Conservation (phyloP, 2,797 vertebrate genomes). For the Leptodactylus fallax region DNA sequence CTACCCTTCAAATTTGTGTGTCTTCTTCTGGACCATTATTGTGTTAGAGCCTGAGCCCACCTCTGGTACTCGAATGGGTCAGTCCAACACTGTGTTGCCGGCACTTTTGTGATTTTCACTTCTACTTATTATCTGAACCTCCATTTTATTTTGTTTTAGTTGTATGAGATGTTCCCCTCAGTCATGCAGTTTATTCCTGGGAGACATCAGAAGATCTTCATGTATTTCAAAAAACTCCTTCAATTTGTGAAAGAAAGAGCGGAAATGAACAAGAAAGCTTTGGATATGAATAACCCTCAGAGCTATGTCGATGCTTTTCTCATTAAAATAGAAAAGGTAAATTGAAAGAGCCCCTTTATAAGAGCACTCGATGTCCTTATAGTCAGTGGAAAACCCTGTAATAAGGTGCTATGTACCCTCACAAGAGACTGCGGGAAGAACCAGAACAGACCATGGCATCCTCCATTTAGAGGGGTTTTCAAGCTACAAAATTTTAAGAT, state of each 20-base stretch:
- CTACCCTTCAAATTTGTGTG: too few relatives aligned
- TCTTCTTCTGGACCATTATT: too few relatives aligned
- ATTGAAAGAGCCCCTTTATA: neutral
- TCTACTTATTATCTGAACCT: neutral
- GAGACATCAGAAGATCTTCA: slow-evolving; percentile 38
- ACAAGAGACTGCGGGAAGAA: too few relatives aligned
- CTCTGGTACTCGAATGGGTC: too few relatives aligned
- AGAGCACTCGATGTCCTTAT: too few relatives aligned
- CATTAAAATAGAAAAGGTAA: slow-evolving; percentile 56
- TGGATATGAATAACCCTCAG: slow-evolving; percentile 60
- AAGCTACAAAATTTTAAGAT: too few relatives aligned
- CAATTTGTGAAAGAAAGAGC: slow-evolving; percentile 45
- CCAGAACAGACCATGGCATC: too few relatives aligned
- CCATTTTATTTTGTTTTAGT: neutral
- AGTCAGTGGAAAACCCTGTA: too few relatives aligned
- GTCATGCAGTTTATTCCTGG: slow-evolving; percentile 60
- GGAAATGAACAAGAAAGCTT: neutral
- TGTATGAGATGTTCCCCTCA: slow-evolving; percentile 59
- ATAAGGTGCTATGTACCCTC: too few relatives aligned
- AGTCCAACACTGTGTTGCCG: neutral
- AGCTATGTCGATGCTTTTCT: slow-evolving; percentile 69
- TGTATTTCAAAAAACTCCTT: slow-evolving; percentile 41
- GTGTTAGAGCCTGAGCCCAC: too few relatives aligned
- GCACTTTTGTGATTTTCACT: neutral
- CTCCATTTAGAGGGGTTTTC: too few relatives aligned